Evolutionary conservation across 1,140 invertebrate species (phyloP).

Genomic region (Catajapyx aquilonaris): DNA sequence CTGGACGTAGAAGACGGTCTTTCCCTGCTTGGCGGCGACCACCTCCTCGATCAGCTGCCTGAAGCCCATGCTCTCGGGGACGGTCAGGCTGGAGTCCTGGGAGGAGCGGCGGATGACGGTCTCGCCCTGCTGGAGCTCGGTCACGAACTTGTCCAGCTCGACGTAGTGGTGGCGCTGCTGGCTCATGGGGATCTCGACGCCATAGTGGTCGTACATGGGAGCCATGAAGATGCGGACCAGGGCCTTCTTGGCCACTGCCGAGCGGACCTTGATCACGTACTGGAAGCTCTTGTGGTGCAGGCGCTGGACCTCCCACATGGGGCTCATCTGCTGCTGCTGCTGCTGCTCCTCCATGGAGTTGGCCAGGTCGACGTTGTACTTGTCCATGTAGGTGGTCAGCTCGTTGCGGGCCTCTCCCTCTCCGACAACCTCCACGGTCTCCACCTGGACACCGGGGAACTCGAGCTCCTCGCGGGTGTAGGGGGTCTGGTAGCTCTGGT

Average conservation of each 20-base stretch:
- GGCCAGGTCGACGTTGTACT: conserved; percentile 25
- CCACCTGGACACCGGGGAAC: too few relatives aligned
- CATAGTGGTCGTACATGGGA: too few relatives aligned
- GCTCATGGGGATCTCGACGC: conserved; percentile 30
- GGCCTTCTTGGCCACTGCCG: conserved; percentile 22
- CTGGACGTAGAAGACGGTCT: conserved; percentile 1
- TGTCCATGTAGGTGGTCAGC: conserved; percentile 29
- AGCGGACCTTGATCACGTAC: conserved; percentile 17
- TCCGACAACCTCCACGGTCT: too few relatives aligned
- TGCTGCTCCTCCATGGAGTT: conserved; percentile 21
- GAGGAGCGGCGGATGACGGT: conserved; percentile 43
- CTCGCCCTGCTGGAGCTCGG: conserved; percentile 31
- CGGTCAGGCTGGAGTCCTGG: conserved; percentile 33
- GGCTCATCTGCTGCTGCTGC: too few relatives aligned
- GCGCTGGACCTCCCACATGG: conserved; percentile 10
- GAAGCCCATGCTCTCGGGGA: too few relatives aligned
- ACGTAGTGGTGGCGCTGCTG: conserved; percentile 35
- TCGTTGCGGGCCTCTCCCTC: too few relatives aligned
- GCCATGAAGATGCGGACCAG: conserved; percentile 31
- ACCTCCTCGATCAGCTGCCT: too few relatives aligned
- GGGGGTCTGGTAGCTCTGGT: too few relatives aligned
- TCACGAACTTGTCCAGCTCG: conserved; percentile 39
- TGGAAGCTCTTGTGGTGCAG: conserved; percentile 16
- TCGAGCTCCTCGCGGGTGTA: too few relatives aligned
- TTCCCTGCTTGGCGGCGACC: conserved; percentile 3